Evolutionary conservation across 2,113 vertebrate genomes (phyloP).

Genomic region (Amia ocellicauda): DNA sequence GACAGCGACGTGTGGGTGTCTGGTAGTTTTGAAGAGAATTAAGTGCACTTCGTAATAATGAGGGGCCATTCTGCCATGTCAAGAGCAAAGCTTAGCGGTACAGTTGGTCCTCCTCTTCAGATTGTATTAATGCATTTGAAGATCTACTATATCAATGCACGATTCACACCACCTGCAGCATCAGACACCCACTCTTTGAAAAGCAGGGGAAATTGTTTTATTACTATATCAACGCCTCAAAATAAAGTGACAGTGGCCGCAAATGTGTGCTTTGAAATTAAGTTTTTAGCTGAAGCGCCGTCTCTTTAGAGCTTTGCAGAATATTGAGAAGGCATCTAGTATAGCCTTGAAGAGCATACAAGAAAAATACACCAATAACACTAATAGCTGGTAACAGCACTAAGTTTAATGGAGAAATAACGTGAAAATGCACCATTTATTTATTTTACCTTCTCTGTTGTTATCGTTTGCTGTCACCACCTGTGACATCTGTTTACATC

Average conservation of each 20-base stretch:
- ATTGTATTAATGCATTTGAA: not conserved
- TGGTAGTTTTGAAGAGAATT: slow-evolving; percentile 6
- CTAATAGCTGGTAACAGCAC: no score
- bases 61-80: not conserved
- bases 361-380: no score
- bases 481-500: no score
- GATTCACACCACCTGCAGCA: not conserved
- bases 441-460: no score
- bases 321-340: no score
- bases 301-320: no score
- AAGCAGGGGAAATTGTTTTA: not conserved
- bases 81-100: not conserved
- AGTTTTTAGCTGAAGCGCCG: no score
- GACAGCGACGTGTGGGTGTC: slow-evolving; percentile 1
- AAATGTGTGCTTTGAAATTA: not conserved
- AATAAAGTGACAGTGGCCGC: not conserved
- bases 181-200: not conserved
- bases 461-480: no score
- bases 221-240: not conserved
- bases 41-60: slow-evolving; percentile 1
- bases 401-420: no score
- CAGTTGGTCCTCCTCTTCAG: not conserved
- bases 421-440: no score
- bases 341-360: no score
- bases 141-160: not conserved